Conservation (phyloP, 2,888 invertebrate species). For the Drosophila conformis region DNA sequence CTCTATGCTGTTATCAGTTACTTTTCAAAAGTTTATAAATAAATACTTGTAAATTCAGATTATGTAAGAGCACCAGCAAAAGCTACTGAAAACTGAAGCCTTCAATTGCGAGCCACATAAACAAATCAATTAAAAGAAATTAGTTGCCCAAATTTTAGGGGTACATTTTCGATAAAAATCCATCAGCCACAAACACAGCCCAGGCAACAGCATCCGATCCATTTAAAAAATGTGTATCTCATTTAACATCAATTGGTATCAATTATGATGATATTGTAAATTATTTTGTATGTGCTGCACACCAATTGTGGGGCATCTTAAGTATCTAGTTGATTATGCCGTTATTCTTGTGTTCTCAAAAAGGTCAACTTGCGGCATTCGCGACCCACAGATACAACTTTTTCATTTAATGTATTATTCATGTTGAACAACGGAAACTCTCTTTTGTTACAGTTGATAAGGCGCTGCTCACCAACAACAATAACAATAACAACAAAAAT, state of each 20-base stretch:
- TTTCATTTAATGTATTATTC: neutral
- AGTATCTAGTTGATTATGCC: constrained; percentile 13
- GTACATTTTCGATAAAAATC: constrained; percentile 15
- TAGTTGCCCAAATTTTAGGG: constrained; percentile 19
- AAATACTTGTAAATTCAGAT: neutral
- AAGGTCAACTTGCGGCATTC: constrained; percentile 1
- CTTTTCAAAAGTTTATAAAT: constrained; percentile 7
- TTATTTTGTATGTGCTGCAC: constrained; percentile 53
- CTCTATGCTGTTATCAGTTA: constrained; percentile 32
- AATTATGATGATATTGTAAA: constrained; percentile 70
- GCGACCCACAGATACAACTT: constrained; percentile 3
- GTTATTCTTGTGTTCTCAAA: neutral
- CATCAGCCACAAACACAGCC: neutral
- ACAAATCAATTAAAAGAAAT: constrained; percentile 58
- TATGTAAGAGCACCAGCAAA: neutral
- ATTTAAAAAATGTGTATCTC: constrained; percentile 44
- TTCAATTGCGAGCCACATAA: constrained; percentile 24
- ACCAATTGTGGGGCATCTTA: constrained; percentile 54
- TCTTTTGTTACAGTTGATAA: constrained; percentile 55
- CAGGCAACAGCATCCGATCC: constrained; percentile 24
- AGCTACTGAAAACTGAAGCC: neutral
- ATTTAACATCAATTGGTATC: constrained; percentile 74
- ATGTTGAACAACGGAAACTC: constrained; percentile 25
- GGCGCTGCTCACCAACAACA: constrained; percentile 53
- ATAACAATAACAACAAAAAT: constrained; percentile 32